Percentiles rank a stretch among this genome's conserved stretches.
Conservation (phyloP, 2,113 vertebrate genomes). For the Dipodomys stephensi region DNA sequence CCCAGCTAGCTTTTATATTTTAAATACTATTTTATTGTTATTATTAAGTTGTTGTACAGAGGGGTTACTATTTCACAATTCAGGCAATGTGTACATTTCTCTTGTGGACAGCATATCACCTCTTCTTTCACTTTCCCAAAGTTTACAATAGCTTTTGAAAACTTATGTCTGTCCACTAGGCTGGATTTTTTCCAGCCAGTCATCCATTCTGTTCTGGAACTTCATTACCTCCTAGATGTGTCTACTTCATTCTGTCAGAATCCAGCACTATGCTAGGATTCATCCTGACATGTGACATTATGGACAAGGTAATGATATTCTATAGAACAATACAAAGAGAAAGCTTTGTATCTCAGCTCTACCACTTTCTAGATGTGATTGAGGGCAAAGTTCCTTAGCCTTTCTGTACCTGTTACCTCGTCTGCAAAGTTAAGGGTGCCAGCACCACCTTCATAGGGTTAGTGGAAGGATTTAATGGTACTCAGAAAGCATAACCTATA, state of each 20-base stretch:
- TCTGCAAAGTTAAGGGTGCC: constrained; percentile 5
- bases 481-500: neutral
- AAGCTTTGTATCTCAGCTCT: neutral
- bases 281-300: neutral
- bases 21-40: too few species aligned
- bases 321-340: neutral
- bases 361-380: neutral
- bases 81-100: too few species aligned
- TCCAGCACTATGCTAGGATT: neutral
- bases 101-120: too few species aligned
- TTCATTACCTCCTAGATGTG: neutral
- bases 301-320: neutral
- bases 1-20: too few species aligned
- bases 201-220: neutral
- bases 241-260: neutral
- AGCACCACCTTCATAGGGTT: neutral
- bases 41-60: too few species aligned
- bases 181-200: neutral
- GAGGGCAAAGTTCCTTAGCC: neutral
- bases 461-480: neutral
- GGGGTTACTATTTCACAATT: too few species aligned
- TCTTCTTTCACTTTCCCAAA: too few species aligned
- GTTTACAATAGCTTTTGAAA: constrained; percentile 3
- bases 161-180: neutral
- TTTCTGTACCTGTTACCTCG: neutral